Percentiles rank a stretch among this genome's conserved stretches.
These are phyloP conservation scores for Carcharodon carcharias DNA, from an alignment of 2,797 vertebrate genomes.

Conservation along the genomic window DNA sequence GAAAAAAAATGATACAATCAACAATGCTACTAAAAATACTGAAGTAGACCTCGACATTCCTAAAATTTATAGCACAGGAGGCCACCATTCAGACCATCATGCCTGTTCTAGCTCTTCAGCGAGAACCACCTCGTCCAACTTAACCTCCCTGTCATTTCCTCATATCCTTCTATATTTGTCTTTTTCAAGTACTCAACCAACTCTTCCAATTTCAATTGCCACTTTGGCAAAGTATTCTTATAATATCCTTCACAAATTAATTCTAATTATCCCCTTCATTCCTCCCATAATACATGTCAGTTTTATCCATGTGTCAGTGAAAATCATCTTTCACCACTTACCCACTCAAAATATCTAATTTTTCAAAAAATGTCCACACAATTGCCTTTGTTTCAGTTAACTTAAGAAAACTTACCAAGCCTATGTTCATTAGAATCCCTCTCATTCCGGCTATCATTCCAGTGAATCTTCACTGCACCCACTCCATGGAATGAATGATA, in stretches of 20 bases:
- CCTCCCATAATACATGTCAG: neutral
- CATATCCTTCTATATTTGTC: neutral
- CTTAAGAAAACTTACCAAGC: neutral
- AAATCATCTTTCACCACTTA: neutral
- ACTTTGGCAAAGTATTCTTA: neutral
- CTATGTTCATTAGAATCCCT: neutral
- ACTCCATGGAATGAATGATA: neutral
- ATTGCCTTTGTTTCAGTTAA: neutral
- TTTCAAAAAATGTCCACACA: neutral
- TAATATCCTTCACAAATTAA: neutral
- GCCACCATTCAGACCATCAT: neutral
- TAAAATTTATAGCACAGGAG: neutral
- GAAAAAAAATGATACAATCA: conserved; percentile 10
- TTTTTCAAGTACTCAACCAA: neutral
- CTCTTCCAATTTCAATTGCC: neutral
- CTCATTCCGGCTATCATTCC: neutral
- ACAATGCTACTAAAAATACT: neutral
- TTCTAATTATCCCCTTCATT: neutral
- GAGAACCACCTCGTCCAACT: neutral
- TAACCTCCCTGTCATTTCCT: neutral
- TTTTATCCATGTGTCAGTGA: neutral
- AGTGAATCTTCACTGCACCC: neutral
- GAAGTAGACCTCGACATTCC: neutral
- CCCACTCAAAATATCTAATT: neutral
- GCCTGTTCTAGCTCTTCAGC: neutral